A percentile compares a stretch with the other conserved stretches of the same genome.
Evolutionary conservation across 2,113 vertebrate genomes (phyloP).

Genomic region (Tonatia bakeri): DNA sequence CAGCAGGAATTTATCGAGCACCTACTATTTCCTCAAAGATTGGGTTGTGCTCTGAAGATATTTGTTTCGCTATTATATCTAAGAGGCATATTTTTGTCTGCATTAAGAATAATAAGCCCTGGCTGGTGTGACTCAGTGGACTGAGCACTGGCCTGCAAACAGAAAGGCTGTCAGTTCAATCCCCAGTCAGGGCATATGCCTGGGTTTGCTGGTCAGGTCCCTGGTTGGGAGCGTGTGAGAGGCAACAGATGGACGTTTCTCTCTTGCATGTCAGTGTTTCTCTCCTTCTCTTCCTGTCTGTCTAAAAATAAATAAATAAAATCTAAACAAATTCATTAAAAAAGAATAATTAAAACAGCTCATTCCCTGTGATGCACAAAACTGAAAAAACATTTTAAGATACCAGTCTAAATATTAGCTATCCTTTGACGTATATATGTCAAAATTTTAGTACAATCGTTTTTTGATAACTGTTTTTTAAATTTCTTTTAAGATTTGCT

Average conservation of each 20-base stretch:
- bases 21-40: neutral
- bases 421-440: neutral
- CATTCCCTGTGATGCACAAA: neutral
- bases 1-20: neutral
- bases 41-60: neutral
- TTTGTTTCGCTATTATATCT: neutral
- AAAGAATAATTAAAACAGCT: neutral
- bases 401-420: neutral
- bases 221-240: too few relatives aligned
- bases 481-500: neutral
- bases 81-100: slow-evolving; percentile 27
- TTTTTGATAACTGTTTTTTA: neutral
- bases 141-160: too few relatives aligned
- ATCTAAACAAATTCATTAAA: neutral
- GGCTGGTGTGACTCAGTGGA: too few relatives aligned
- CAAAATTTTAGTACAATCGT: neutral
- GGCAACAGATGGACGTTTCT: too few relatives aligned
- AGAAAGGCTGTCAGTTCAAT: too few relatives aligned
- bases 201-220: too few relatives aligned
- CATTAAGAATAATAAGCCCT: neutral
- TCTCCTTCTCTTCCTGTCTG: too few relatives aligned
- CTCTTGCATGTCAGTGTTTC: too few relatives aligned
- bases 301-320: neutral
- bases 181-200: too few relatives aligned
- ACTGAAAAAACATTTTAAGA: neutral